Evolutionary conservation across 2,113 vertebrate species (phyloP), one percentile per base, ranked within the genome.

Genomic region (Anolis sagrei): DNA sequence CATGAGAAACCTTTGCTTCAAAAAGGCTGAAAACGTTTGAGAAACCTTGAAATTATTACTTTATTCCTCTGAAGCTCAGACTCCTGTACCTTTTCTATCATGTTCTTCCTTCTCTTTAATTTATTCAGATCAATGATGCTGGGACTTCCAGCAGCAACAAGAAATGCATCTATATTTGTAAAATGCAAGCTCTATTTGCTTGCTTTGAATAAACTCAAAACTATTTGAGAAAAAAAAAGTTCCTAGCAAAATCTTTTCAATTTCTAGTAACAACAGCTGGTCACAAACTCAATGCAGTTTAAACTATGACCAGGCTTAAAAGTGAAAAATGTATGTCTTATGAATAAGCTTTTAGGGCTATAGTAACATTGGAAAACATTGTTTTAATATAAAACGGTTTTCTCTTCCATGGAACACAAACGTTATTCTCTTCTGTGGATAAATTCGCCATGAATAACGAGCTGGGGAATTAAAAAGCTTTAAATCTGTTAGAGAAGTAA

Each of bases 401-500:
- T 91, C 89, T 90, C 83, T 91, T 2, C 92, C 91, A 88, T 92
- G 89, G 95, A 93, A 94, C 92, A 93, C 93, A 95, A 94, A 91
- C 88, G 85, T 90, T 87, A 93, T 93, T 96, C 95, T 95, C 90
- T 95, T 93, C 89, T 92, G 85, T 92, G 90, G 89, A 81, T 51
- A 86, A 75, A 87, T 70, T 95, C 89, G 19, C 92, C 36, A 29
- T 93, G 95, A 95, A 94, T 95, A 97, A 96, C 10, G 91, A 95
- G 94, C 93, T 91, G 93, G 93, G 91, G 96, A 95, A 96, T 96
- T 96, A 96, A 96, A 86, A 96, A 95, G 94, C 91, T 93, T 96
- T 97, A 97, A 96, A 96, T 94, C 94, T 96, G 96, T 96, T 97
- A 97, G 95, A 97, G 95, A 94, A 97, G 95, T 92, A 96, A 96